These are phyloP conservation scores for Herminia tarsipennalis DNA, from an alignment of 2,888 invertebrate species.

Conservation along the genomic window DNA sequence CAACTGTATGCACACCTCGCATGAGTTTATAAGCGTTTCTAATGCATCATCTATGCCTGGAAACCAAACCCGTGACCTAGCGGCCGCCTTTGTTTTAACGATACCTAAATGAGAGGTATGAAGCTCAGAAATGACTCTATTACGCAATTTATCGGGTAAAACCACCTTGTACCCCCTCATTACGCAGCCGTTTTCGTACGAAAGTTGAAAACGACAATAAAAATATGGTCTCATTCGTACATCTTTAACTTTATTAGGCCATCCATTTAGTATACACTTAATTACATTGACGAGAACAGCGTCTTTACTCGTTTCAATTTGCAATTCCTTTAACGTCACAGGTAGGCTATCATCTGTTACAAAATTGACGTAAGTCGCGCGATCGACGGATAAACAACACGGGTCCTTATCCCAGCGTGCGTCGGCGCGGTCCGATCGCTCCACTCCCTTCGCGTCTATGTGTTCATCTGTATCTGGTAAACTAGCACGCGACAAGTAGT, in stretches of 20 bases:
- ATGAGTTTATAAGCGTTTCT: background rate
- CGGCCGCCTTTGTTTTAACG: background rate
- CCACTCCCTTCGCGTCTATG: no score
- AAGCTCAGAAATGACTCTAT: background rate
- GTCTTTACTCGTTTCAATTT: background rate
- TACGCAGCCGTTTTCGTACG: no score
- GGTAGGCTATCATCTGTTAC: constrained; percentile 3
- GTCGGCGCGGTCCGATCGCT: no score
- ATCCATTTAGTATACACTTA: background rate
- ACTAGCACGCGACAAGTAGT: no score
- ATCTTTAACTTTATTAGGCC: no score
- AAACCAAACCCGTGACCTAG: constrained; percentile 1
- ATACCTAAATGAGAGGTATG: constrained; percentile 6
- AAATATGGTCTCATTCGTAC: no score
- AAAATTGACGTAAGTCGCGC: constrained; percentile 7
- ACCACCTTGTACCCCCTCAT: constrained; percentile 7
- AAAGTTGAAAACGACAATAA: no score
- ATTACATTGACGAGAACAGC: background rate
- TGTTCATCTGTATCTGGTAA: no score
- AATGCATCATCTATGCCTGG: background rate
- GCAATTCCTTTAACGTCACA: background rate
- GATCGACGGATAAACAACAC: background rate
- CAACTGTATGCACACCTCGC: background rate
- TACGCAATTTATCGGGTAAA: background rate
- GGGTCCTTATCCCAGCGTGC: no score